Base-by-base conservation (phyloP, 2,113 vertebrate genomes). In the Indri indri region DNA sequence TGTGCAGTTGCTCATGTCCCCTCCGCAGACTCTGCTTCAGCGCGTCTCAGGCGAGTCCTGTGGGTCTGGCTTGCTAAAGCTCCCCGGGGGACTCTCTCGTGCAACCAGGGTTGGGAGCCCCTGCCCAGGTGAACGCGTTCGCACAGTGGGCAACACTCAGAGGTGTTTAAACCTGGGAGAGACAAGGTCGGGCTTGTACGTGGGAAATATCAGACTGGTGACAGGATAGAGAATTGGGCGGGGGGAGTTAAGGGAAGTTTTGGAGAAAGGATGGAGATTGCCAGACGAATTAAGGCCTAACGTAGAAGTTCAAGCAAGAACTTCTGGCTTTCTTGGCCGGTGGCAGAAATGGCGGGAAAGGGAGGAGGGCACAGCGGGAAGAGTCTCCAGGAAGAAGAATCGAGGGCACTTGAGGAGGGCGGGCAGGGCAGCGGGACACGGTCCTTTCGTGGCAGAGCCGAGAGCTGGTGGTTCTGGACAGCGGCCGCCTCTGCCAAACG, bases 1-100 rank as follows among this genome's bases (percentile, higher is more conserved):
- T 20, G 20, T 22, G 6, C 1, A 0, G 54, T 9, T 11, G 20
- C n/a, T 59, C 71, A 11, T 1, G 16, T 47, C 5, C 10, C 77
- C 54, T 40, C 25, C 47, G 2, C 18, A 23, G 79, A 32, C 0
- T 14, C 17, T 0, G 22, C 42, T 57, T 40, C 73, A 4, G 13
- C 2, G 13, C 13, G 20, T 61, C 61, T 54, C 12, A 0, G 90
- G 74, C 23, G 80, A 65, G n/a, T 4, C 27, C 66, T 22, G n/a
- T 11, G 40, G 11, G 6, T 23, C 13, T 65, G 18, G 73, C 8
- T 59, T 96, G 42, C 52, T 63, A 65, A 18, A 79, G 42, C 65
- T 22, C 13, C 66, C 23, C 40, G 16, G 50, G 77, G n/a, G 30
- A 37, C 59, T 88, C 70, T n/a, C 30, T 57, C 9, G 6, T 9